A percentile compares a stretch with the other conserved stretches of the same genome.
phyloP scores from a whole-genome alignment of 2,113 vertebrate genomes.

The Pygoscelis adeliae region DNA sequence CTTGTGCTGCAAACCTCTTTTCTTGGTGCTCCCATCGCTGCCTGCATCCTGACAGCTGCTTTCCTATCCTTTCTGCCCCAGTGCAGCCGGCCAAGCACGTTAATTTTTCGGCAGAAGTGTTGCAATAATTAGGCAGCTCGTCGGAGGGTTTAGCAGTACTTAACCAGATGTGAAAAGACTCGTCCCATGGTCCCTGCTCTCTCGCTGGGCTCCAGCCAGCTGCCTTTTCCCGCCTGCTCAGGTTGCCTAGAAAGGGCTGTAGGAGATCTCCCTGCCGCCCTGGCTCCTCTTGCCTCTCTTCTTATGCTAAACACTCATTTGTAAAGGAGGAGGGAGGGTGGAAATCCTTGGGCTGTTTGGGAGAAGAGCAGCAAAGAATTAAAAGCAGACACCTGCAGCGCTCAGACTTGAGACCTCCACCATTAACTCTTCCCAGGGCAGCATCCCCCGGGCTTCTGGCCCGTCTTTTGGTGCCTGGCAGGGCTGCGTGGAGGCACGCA shows the following conservation, averaged over 20 bases:
- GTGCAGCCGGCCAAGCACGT: constrained; percentile 80
- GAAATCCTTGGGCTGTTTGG: constrained; percentile 32
- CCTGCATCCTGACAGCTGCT: constrained; percentile 47
- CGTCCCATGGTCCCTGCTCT: constrained; percentile 75
- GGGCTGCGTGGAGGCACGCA: neutral
- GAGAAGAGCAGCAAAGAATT: constrained; percentile 37
- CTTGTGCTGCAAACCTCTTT: neutral
- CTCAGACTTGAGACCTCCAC: neutral
- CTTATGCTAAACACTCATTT: constrained; percentile 72
- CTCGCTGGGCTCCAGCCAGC: constrained; percentile 69
- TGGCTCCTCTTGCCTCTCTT: constrained; percentile 50
- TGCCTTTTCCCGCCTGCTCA: constrained; percentile 67
- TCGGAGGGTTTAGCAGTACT: constrained; percentile 82
- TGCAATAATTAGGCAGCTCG: constrained; percentile 89
- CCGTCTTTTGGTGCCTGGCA: neutral
- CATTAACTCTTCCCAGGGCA: constrained; percentile 44
- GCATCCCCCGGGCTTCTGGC: neutral
- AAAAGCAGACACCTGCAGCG: constrained; percentile 23
- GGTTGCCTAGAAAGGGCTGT: constrained; percentile 51
- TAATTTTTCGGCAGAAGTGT: constrained; percentile 91
- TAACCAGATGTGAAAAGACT: constrained; percentile 95
- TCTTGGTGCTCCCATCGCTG: neutral
- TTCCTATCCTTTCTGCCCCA: constrained; percentile 35
- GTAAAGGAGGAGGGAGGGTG: constrained; percentile 53
- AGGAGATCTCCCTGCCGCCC: constrained; percentile 36